Evolutionary conservation across 2,797 vertebrate species (phyloP), one percentile per base, ranked within the genome.

Genomic region (Tenualosa ilisha): DNA sequence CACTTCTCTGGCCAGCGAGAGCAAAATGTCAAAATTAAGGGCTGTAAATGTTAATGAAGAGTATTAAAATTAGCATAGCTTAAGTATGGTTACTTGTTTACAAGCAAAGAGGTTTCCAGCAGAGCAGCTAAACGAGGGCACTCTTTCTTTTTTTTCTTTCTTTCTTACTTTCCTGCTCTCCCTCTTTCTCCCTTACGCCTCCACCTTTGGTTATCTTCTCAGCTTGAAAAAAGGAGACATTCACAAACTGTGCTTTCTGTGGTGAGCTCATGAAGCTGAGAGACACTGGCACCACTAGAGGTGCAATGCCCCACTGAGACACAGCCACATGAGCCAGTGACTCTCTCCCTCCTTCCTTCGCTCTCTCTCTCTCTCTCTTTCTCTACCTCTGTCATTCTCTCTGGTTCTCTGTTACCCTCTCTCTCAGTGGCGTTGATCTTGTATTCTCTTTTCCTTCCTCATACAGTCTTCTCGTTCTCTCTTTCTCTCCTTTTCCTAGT

Each of bases 81-180:
- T 40, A 22, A 37, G 26, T 6, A 43, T 75, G 15, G 31, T 3
- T 40, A 15, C 40, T 75, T 75, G 68, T 75, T 75, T 75, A 43
- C 68, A 43, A 43, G 68, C 68, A 43, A 26, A 72, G 65, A 15
- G 65, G 26, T 11, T 56, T 56, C 54, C 12, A 65, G 9, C n/a
- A 72, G 5, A 37, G 68, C 31, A 75, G 68, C 68, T 75, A 43
- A 75, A 40, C 43, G 24, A 68, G 63, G 63, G n/a, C 61, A 59
- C 56, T 94, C 90, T 92, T 91, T 93, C 89, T 91, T 84, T 85
- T 81, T n/a, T 40, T 59, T 68, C 46, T 79, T 54, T 75, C n/a
- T 94, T 89, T 90, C 31, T 43, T 13, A 40, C 31, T 83, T 92
- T n/a, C 20, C 6, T 7, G 91, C 86, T 81, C 84, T 85, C 40